Conservation (phyloP, 2,113 vertebrate species). For the Pandion haliaetus region DNA sequence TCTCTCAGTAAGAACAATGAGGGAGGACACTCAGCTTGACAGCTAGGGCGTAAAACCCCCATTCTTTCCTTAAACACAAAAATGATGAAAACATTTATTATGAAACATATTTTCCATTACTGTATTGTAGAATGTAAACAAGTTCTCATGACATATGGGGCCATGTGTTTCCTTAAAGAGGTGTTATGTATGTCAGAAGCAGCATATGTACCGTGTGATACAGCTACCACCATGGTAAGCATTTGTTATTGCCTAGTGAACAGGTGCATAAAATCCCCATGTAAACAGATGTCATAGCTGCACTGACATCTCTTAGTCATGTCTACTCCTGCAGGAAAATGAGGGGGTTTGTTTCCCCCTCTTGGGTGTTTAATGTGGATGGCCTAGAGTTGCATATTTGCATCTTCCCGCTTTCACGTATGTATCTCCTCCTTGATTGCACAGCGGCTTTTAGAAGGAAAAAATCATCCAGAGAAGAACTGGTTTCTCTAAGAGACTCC, state of each 20-base stretch:
- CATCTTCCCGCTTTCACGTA: neutral
- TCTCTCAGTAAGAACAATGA: conserved; percentile 2
- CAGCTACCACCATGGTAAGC: conserved; percentile 64
- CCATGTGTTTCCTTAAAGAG: conserved; percentile 78
- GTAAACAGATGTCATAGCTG: conserved; percentile 68
- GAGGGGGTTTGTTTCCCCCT: conserved; percentile 42
- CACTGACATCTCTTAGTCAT: conserved; percentile 34
- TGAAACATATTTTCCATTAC: conserved; percentile 78
- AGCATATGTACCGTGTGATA: conserved; percentile 76
- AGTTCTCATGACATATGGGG: conserved; percentile 75
- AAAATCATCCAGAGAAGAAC: neutral
- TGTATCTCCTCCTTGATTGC: neutral
- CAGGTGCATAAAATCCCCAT: conserved; percentile 71
- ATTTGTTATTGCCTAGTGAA: conserved; percentile 69
- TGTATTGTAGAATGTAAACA: conserved; percentile 75
- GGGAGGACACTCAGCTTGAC: conserved; percentile 24
- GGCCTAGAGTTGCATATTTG: conserved; percentile 20
- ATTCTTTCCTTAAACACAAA: conserved; percentile 61
- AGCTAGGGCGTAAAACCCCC: conserved; percentile 42
- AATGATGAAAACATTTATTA: conserved; percentile 77
- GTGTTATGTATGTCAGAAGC: conserved; percentile 77
- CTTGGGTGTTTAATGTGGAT: conserved; percentile 22
- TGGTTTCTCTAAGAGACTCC: neutral
- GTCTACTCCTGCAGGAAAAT: conserved; percentile 39
- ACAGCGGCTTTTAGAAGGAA: neutral